Conservation (phyloP, 1,140 invertebrate genomes). For the Drosophila mauritiana region DNA sequence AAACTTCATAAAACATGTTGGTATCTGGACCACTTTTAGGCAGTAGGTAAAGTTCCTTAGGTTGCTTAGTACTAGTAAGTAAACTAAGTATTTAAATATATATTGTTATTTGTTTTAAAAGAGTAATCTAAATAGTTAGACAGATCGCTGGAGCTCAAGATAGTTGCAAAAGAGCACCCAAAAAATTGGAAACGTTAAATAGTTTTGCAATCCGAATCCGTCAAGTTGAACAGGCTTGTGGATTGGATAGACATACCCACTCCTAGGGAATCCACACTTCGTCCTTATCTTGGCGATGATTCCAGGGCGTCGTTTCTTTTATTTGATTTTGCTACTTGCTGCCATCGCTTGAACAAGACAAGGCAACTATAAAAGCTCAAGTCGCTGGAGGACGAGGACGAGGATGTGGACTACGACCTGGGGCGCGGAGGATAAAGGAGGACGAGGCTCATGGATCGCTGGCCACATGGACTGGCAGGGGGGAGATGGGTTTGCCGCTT, state of each 20-base stretch:
- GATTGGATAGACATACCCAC: background rate
- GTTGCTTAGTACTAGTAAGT: too few relatives aligned
- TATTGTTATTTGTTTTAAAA: too few relatives aligned
- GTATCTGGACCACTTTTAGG: too few relatives aligned
- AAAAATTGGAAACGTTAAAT: constrained; percentile 12
- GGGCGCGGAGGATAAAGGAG: background rate
- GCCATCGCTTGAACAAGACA: constrained; percentile 59
- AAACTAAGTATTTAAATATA: too few relatives aligned
- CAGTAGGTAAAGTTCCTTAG: too few relatives aligned
- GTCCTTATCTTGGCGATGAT: constrained; percentile 19
- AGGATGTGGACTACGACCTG: background rate
- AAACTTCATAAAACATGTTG: too few relatives aligned
- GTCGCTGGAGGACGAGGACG: background rate
- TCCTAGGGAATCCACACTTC: constrained; percentile 24
- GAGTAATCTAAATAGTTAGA: too few relatives aligned
- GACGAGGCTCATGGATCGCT: constrained; percentile 19
- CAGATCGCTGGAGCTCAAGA: too few relatives aligned
- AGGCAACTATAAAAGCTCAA: constrained; percentile 74
- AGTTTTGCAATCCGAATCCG: background rate
- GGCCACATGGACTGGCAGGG: constrained; percentile 1
- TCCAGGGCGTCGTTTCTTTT: constrained; percentile 22
- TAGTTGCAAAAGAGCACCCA: too few relatives aligned
- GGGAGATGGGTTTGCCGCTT: background rate
- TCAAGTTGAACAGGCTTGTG: background rate
- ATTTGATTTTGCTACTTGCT: constrained; percentile 60